Base-by-base conservation (phyloP, 2,888 invertebrate species). In the Nysson spinosus region DNA sequence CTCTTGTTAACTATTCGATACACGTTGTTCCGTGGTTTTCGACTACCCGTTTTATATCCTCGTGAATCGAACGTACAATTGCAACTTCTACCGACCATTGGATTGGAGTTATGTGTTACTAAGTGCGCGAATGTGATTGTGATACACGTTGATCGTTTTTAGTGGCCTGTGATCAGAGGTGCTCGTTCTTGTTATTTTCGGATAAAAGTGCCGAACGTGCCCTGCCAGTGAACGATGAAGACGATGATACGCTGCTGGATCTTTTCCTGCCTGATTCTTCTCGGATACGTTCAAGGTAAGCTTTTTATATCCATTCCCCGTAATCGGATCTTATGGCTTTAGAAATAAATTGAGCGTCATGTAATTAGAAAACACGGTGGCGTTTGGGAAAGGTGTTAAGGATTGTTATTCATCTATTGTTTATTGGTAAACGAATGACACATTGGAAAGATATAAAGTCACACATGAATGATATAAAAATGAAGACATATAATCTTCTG, bases 231-330 rank as follows among this genome's bases (percentile, higher is more conserved):
- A 32, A 66, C 42, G 28, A 63, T 66, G 63, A 56, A 35, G 37
- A 43, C 51, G 28, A 63, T 51, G 56, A 19, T 32, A 56, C 50
- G 30, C 14, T 22, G 26, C 14, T 66, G 63, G 56, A 17, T 66
- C 32, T 20, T 66, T 14, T 52, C 37, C 63, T 32, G 43, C 14
- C 39, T 64, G 14, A 17, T 66, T 11, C 51, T 66, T 1, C 42
- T 66, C 5, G 66, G 46, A 22, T 63, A 37, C 34, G 43, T 63
- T 63, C 64, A 66, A 66, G 66, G 66, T 66, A 30, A 9, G 63
- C 12, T 1, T 3, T 9, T 12, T 32, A 6, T 19, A 4, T 4
- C 30, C 30, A n/a, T 20, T 20, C 11, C 1, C 2, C 3, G 9
- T 9, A 4, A n/a, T 4, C 9, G 1, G n/a, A n/a, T n/a, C n/a